Base-by-base conservation (phyloP, 2,888 invertebrate genomes). In the Ypsolopha scabrella region DNA sequence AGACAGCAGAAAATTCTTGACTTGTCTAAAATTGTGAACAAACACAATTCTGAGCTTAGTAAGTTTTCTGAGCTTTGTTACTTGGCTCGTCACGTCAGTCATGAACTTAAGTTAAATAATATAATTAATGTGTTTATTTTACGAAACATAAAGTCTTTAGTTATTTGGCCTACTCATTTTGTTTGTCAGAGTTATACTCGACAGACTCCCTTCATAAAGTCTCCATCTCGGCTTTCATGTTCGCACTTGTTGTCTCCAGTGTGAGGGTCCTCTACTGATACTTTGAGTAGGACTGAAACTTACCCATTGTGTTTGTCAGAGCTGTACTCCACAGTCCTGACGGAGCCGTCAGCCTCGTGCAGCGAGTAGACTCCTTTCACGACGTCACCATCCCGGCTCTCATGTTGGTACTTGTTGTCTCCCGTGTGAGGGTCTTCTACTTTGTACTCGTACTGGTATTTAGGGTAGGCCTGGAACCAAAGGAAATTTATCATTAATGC, bases 291-390 rank as follows among this genome's bases (percentile, higher is more conserved):
- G 24, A 24, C 24, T 24, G n/a, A 47, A 6, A 41, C 74, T 69
- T 80, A 90, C 81, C 90, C 90, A 51, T 75, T 72, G 55, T 88
- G 87, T 62, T 89, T 87, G 58, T 89, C 89, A 38, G 90, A 88
- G 53, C 77, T 87, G 64, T 90, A 90, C 64, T 89, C 88, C 33
- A 90, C 90, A 55, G 87, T 89, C 58, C 90, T 81, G 53, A 88
- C 66, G 52, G 90, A 89, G 34, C 90, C 90, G 57, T 88, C 89
- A 53, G 90, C 81, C 61, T 90, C 90, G 52, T 87, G 87, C 41
- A 90, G 70, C 48, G 87, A 85, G 67, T 91, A 91, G 47, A 90
- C 88, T 39, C 91, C 91, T 66, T 89, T 88, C 50, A 91, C 91
- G 11, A 81, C 88, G 60, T 91, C 89, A 7, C 91, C 91, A 74